Percentiles rank a stretch among this genome's conserved stretches.
These are phyloP conservation scores for Mixornis gularis DNA, from an alignment of 2,113 vertebrate genomes.

Conservation along the genomic window DNA sequence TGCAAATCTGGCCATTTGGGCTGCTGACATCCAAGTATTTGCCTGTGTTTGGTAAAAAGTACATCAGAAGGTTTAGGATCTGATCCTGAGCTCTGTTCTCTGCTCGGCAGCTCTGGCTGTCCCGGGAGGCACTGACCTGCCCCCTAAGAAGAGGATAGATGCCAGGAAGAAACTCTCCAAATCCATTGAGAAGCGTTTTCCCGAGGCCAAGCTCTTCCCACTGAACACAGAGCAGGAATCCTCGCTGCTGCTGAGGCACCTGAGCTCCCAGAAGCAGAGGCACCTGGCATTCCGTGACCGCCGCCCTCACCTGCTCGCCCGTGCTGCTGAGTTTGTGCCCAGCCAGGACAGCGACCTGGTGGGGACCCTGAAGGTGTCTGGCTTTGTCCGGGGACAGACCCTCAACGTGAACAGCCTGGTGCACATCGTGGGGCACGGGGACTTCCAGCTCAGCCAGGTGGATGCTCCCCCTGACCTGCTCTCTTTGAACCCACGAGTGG, in stretches of 20 bases:
- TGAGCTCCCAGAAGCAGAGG: constrained; percentile 84
- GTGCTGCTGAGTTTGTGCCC: constrained; percentile 75
- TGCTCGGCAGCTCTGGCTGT: constrained; percentile 78
- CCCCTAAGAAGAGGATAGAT: constrained; percentile 85
- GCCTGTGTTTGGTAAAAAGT: neutral
- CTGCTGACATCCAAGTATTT: neutral
- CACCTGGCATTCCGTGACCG: constrained; percentile 84
- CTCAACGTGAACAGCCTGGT: constrained; percentile 85
- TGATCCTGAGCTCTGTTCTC: neutral
- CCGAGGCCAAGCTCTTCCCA: constrained; percentile 79
- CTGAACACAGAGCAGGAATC: constrained; percentile 86
- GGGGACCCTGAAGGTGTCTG: constrained; percentile 88
- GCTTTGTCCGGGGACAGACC: constrained; percentile 85
- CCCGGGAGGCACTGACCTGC: constrained; percentile 78
- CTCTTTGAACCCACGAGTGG: constrained; percentile 68
- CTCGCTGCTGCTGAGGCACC: constrained; percentile 80
- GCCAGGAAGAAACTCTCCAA: constrained; percentile 80
- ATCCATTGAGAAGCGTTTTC: constrained; percentile 82
- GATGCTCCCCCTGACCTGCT: constrained; percentile 86
- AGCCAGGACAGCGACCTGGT: constrained; percentile 60
- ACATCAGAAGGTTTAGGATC: fast-evolving
- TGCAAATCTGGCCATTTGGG: neutral
- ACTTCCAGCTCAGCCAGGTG: constrained; percentile 92
- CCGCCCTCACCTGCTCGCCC: constrained; percentile 83
- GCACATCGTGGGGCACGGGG: constrained; percentile 89